phyloP scores from a whole-genome alignment of 2,888 invertebrate genomes.

The Heterodera filipjevi region DNA sequence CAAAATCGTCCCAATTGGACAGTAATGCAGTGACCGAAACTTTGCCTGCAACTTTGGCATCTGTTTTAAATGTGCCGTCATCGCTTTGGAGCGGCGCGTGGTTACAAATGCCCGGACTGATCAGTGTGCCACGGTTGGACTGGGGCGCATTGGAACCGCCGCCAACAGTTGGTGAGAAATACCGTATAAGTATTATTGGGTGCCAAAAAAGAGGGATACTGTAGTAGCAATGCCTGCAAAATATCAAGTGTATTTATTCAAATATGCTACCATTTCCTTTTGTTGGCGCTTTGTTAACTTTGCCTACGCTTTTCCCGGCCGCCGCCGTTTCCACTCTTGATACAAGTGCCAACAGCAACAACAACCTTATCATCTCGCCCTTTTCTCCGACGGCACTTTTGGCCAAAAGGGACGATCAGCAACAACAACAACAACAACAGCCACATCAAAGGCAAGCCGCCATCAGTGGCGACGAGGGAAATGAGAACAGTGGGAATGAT shows the following conservation, averaged over 20 bases:
- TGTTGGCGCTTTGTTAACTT: background rate
- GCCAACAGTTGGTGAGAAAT: background rate
- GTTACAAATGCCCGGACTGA: background rate
- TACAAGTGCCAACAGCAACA: background rate
- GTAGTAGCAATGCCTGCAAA: too few relatives aligned
- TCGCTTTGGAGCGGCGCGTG: background rate
- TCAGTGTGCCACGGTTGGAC: background rate
- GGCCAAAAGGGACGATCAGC: constrained; percentile 1
- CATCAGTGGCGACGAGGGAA: background rate
- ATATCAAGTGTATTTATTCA: background rate
- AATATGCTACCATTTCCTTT: background rate
- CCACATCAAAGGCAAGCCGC: background rate
- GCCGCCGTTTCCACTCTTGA: background rate
- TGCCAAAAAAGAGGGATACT: too few relatives aligned
- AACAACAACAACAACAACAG: too few relatives aligned
- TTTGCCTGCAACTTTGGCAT: background rate
- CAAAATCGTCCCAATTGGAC: background rate
- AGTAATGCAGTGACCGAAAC: background rate
- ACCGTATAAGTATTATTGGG: too few relatives aligned
- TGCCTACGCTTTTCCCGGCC: background rate
- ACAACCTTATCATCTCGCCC: background rate
- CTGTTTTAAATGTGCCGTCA: background rate
- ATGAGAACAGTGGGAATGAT: background rate
- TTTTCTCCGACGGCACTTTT: background rate
- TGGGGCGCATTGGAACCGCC: background rate